These are phyloP conservation scores for Balaeniceps rex DNA, from an alignment of 2,113 vertebrate species.

Conservation along the genomic window DNA sequence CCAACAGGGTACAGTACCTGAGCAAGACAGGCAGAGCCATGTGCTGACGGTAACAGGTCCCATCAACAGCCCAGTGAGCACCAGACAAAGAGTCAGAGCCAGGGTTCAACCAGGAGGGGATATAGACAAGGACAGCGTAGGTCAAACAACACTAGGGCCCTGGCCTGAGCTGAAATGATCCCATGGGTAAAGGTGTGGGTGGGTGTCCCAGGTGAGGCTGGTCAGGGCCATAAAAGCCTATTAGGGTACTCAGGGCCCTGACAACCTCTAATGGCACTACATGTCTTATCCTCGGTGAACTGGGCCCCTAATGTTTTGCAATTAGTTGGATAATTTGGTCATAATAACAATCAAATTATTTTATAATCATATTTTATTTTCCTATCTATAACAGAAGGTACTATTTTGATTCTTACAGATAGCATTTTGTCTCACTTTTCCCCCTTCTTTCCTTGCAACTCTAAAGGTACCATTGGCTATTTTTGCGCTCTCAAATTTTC, in stretches of 20 bases:
- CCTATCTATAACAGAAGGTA: not conserved
- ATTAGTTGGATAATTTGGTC: not conserved
- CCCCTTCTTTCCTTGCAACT: not conserved
- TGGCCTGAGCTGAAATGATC: not conserved
- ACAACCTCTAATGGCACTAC: not conserved
- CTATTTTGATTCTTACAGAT: not conserved
- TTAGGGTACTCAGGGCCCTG: not conserved
- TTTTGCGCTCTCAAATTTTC: not conserved
- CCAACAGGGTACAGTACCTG: no score
- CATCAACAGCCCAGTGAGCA: not conserved
- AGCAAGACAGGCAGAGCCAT: not conserved
- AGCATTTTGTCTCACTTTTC: not conserved
- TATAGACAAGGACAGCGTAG: fast-evolving
- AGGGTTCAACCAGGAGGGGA: not conserved
- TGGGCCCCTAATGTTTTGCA: not conserved
- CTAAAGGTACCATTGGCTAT: not conserved
- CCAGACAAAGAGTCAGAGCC: not conserved
- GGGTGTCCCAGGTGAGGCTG: not conserved
- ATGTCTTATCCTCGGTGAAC: not conserved
- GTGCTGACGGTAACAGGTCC: not conserved
- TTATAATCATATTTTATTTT: not conserved
- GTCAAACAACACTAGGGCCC: not conserved
- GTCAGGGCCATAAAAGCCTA: not conserved
- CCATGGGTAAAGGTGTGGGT: not conserved
- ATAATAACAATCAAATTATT: not conserved